Evolutionary conservation across 2,888 invertebrate genomes (phyloP), one percentile per base, ranked within the genome.

Genomic region (Meta bourneti): DNA sequence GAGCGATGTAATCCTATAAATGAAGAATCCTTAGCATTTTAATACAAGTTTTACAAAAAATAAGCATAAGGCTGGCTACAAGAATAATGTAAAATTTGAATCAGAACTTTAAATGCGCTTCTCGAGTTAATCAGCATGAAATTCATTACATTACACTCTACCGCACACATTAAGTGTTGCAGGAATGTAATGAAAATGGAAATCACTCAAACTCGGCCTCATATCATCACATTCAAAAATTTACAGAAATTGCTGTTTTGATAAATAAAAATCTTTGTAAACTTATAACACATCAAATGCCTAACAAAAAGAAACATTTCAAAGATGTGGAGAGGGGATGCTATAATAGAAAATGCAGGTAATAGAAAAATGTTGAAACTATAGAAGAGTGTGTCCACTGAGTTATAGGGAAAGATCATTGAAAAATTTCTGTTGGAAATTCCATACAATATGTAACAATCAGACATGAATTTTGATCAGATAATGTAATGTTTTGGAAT

Each of bases 1-100:
- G 96, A 0, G 99, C 99, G 93, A 99, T 99, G 95, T 99, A 99
- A 95, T 99, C 99, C 97, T 97, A 95, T 93, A 94, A 94, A 94
- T 7, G 11, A 72, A 16, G 69, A 72, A 61, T 70, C 48, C 9
- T 8, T n/a, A 79, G 34, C 79, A 79, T 19, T 79, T 74, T 74
- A 9, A 74, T 0, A 6, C 5, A 74, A 61, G 8, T 6, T 61
- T 7, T 61, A 16, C 61, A 6, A 16, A 8, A 61, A 34, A 61
- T 16, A 61, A 61, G 61, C 34, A 34, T 34, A 34, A 34, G 34
- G 34, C 34, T 34, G 34, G 34, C 34, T 34, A 34, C 4, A 34
- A 34, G 4, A 2, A 5, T 48, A 6, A 75, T 49, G 1, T 8
- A 48, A 75, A 34, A 48, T 5, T 75, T 34, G 20, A 74, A 16